Evolutionary conservation across 1,140 invertebrate genomes (phyloP).

Genomic region (Aphaenogaster ashmeadi): DNA sequence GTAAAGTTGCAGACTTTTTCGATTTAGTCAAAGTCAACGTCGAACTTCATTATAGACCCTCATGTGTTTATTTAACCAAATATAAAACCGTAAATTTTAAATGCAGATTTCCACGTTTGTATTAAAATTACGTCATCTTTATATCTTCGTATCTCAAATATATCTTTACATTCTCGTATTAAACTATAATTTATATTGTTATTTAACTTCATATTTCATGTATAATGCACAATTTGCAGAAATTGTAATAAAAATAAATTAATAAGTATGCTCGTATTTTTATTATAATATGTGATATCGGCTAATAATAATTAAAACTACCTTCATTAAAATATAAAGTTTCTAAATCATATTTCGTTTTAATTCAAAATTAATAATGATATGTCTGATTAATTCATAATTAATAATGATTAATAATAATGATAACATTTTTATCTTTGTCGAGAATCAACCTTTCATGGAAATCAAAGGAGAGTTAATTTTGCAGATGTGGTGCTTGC

Average conservation of each 20-base stretch:
- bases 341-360: neutral
- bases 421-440: neutral
- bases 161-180: neutral
- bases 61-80: slow-evolving; percentile 53
- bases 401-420: neutral
- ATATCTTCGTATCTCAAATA: neutral
- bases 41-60: slow-evolving; percentile 25
- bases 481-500: neutral
- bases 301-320: neutral
- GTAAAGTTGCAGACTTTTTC: slow-evolving; percentile 45
- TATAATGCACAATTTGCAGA: neutral
- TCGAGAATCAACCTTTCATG: neutral
- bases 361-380: neutral
- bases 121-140: neutral
- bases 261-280: neutral
- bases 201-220: neutral
- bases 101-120: neutral
- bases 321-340: neutral
- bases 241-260: neutral
- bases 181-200: neutral
- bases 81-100: neutral
- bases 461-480: neutral
- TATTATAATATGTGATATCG: neutral
- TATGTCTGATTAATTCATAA: neutral
- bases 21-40: slow-evolving; percentile 61